Conservation (phyloP, 1,140 invertebrate genomes). For the Danaus melanippus region DNA sequence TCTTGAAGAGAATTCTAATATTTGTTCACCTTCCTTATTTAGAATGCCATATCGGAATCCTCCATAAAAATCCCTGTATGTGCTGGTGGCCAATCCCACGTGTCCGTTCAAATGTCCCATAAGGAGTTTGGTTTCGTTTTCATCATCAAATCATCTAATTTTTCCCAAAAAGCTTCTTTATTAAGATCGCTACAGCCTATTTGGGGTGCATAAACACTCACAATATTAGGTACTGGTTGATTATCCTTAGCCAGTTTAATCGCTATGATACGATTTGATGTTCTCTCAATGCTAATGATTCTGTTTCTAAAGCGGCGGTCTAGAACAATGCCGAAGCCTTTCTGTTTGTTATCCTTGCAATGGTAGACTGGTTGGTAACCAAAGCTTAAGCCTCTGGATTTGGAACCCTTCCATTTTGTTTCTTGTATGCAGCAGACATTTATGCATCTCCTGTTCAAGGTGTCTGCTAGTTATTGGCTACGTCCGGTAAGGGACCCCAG, state of each 20-base stretch:
- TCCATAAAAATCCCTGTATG: slow-evolving; percentile 9
- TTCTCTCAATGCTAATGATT: slow-evolving; percentile 4
- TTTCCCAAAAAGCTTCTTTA: slow-evolving; percentile 20
- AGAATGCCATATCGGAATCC: too few species aligned
- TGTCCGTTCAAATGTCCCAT: slow-evolving; percentile 14
- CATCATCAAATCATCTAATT: slow-evolving; percentile 10
- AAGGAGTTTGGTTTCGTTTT: slow-evolving; percentile 6
- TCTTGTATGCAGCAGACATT: slow-evolving; percentile 19
- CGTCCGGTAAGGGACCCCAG: slow-evolving; percentile 9
- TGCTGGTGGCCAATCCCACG: slow-evolving; percentile 3
- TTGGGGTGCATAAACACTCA: slow-evolving; percentile 18
- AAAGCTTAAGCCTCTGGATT: slow-evolving; percentile 15
- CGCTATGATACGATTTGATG: slow-evolving; percentile 2
- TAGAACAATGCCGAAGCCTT: background rate
- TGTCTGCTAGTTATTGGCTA: slow-evolving; percentile 6
- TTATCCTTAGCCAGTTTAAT: slow-evolving; percentile 8
- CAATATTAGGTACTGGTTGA: slow-evolving; percentile 10
- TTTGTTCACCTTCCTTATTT: too few species aligned
- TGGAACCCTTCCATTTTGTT: slow-evolving; percentile 20
- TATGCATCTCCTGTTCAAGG: slow-evolving; percentile 4
- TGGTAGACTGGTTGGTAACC: background rate
- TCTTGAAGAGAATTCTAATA: too few species aligned
- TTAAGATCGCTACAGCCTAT: background rate
- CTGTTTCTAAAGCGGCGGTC: background rate
- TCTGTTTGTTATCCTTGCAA: background rate